Evolutionary conservation across 2,113 vertebrate species (phyloP), one percentile per base, ranked within the genome.

Genomic region (Notechis scutatus): DNA sequence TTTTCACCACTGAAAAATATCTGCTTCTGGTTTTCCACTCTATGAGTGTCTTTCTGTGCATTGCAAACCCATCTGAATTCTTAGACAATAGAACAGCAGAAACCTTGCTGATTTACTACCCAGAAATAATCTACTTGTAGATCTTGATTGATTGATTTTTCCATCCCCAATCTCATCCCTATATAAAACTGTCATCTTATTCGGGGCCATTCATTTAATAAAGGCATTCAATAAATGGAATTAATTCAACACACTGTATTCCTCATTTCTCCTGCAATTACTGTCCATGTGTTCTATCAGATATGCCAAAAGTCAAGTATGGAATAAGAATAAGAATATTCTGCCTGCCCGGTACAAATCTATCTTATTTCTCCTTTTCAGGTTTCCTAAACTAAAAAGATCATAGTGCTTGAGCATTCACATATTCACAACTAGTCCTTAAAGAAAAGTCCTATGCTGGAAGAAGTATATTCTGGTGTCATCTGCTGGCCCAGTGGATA

Each of bases 381-480:
- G 34, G 42, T 42, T 42, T 39, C 24, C 12, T 42, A 90, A 90
- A 52, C 18, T 85, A 29, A 85, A 47, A 91, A 85, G 50, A 5
- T 15, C 29, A 45, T 39, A 47, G 11, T 8, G 1, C 52, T 86
- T n/a, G 45, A 86, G 3, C 14, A 26, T 69, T 69, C 50, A 57
- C n/a, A 56, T 10, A n/a, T 9, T 61, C 64, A 91, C 50, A 81
- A 45, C 81, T 55, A 47, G 23, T 14, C 52, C 11, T 87, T 11
- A 59, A n/a, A 92, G 54, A 26, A 10, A 18, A 86, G 14, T 10
- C 15, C 21, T 59, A 5, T 26, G 45, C 24, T 29, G 56, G 59
- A 96, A 96, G 95, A 85, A 34, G 69, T 93, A 97, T 96, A 96
- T 97, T 97, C 96, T 97, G 96, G 96, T 97, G 96, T 96, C 98